Base-by-base conservation (phyloP, 1,140 invertebrate genomes). In the Drosophila carrolli region DNA sequence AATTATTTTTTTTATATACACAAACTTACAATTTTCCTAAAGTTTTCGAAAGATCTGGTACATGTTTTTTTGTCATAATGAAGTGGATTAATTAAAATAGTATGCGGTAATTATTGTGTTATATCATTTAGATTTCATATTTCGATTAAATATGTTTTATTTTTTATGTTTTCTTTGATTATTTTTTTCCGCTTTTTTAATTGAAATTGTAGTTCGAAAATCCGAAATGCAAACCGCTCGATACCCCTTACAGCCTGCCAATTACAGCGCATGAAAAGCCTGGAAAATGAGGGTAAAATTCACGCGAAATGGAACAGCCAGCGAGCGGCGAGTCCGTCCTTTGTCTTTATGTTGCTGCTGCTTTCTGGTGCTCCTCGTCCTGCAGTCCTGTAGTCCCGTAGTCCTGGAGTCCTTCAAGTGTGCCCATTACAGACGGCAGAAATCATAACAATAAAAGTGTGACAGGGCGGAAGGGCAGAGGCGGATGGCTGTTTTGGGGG, bases 371-470 rank as follows among this genome's bases (percentile, higher is more conserved):
- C 11, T 61, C n/a, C 51, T 32, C 27, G 55, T 75, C 37, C 48
- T 58, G 35, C 1, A 32, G 60, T 47, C 47, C 14, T 43, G 37
- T 54, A 76, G 29, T 7, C 29, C 29, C 1, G 1, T 2, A 8
- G 60, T 47, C 47, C 14, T 48, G 29, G 60, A 76, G 83, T 88
- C 83, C 84, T 89, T 83, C 72, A 88, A 76, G 83, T 63, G 60
- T 60, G 74, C 75, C 83, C 83, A 86, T 86, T 79, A 82, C 78
- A 72, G 83, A 66, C 79, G 72, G 83, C 83, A 88, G 85, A 88
- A 86, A 86, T 86, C 83, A 88, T 88, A 88, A 88, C 84, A 88
- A 89, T 88, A 89, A 88, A 88, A 78, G 55, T 54, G 75, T 66
- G 79, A 83, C 59, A 57, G 54, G 50, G 14, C 58, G 50, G 50